phyloP scores from a whole-genome alignment of 2,888 invertebrate species.

The Ormyrus pomaceus region DNA sequence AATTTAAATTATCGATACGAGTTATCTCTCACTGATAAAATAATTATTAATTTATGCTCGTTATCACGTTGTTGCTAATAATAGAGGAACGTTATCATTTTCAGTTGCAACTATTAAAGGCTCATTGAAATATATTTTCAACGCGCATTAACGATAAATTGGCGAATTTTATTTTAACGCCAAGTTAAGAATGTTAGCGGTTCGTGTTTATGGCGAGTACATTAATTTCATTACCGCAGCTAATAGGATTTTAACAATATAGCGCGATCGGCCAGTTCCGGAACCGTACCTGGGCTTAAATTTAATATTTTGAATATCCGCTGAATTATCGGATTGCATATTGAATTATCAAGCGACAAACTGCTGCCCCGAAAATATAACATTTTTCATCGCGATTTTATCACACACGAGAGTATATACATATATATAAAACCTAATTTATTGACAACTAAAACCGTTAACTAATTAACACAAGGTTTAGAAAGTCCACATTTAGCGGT shows the following conservation, averaged over 20 bases:
- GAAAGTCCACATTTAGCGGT: too few relatives aligned
- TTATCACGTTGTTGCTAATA: constrained; percentile 5
- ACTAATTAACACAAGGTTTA: too few relatives aligned
- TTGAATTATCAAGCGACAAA: too few relatives aligned
- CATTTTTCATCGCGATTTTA: too few relatives aligned
- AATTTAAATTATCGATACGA: background rate
- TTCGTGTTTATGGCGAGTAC: constrained; percentile 15
- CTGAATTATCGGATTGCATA: background rate
- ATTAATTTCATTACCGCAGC: constrained; percentile 36
- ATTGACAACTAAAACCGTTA: too few relatives aligned
- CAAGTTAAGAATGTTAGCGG: constrained; percentile 12
- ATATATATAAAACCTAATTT: too few relatives aligned
- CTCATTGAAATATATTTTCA: background rate
- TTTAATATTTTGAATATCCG: constrained; percentile 8
- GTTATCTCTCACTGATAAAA: background rate
- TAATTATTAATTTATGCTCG: constrained; percentile 23
- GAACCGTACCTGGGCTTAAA: constrained; percentile 1
- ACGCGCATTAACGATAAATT: constrained; percentile 13
- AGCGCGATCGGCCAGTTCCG: background rate
- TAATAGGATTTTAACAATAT: constrained; percentile 46
- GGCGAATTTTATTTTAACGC: constrained; percentile 7
- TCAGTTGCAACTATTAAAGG: constrained; percentile 9
- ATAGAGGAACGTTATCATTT: constrained; percentile 10
- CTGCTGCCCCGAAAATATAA: too few relatives aligned
- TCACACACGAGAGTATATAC: too few relatives aligned